These are phyloP conservation scores for Heliconius hewitsoni DNA, from an alignment of 1,140 invertebrate genomes.

Conservation along the genomic window DNA sequence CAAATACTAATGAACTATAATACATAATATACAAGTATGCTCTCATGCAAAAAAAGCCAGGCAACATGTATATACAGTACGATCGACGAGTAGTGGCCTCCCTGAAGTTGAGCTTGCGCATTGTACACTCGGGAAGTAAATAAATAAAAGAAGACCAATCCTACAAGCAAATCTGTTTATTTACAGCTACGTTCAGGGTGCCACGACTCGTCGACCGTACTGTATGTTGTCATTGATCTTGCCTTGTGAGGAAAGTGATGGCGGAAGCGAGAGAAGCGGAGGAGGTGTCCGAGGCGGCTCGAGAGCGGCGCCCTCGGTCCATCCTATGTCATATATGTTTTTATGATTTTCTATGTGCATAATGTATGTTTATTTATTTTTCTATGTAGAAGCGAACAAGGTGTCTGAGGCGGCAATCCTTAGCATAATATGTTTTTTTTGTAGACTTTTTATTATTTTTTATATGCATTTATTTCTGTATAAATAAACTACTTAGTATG, in stretches of 20 bases:
- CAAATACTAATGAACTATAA: no score
- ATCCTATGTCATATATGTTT: not conserved
- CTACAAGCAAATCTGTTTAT: no score
- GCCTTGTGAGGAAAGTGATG: slow-evolving; percentile 80
- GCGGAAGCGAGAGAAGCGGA: slow-evolving; percentile 75
- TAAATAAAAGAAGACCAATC: no score
- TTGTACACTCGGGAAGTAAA: no score
- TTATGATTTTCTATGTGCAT: not conserved
- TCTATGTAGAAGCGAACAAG: slow-evolving; percentile 55
- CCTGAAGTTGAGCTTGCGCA: no score
- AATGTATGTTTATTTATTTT: not conserved
- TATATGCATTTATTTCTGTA: not conserved
- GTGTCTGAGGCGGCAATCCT: slow-evolving; percentile 59
- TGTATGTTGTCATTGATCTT: slow-evolving; percentile 27
- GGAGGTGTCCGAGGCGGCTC: slow-evolving; percentile 69
- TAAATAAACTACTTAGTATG: not conserved
- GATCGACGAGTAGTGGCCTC: no score
- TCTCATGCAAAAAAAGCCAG: slow-evolving; percentile 3
- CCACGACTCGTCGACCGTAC: no score
- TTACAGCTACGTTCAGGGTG: no score
- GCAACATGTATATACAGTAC: not conserved
- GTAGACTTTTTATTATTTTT: not conserved
- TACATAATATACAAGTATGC: not conserved
- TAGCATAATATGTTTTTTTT: not conserved
- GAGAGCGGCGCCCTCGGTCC: slow-evolving; percentile 44